Percentiles rank a stretch among this genome's conserved stretches.
Conservation (phyloP, 1,140 invertebrate species). For the Pogonus chalceus region DNA sequence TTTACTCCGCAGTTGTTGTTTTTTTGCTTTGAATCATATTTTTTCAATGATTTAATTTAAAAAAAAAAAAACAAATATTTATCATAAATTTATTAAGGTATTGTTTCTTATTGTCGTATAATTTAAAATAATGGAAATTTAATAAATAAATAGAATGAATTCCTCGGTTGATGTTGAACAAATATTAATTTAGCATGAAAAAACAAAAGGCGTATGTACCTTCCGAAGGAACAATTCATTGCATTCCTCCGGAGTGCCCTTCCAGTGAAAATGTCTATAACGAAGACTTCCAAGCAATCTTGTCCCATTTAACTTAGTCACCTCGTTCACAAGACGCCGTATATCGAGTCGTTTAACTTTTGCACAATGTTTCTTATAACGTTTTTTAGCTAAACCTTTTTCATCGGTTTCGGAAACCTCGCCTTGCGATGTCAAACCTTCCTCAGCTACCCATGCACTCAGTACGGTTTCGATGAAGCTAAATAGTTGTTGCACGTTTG, state of each 20-base stretch:
- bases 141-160: too few relatives aligned
- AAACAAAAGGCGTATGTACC: too few relatives aligned
- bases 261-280: constrained; percentile 62
- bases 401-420: constrained; percentile 53
- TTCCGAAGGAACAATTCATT: constrained; percentile 65
- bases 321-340: constrained; percentile 51
- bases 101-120: too few relatives aligned
- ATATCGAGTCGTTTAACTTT: constrained; percentile 53
- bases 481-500: constrained; percentile 68
- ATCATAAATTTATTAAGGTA: too few relatives aligned
- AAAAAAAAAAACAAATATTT: too few relatives aligned
- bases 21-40: too few relatives aligned
- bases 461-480: constrained; percentile 62
- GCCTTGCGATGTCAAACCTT: constrained; percentile 53
- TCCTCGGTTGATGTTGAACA: too few relatives aligned
- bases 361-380: constrained; percentile 53
- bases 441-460: constrained; percentile 57
- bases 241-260: constrained; percentile 52
- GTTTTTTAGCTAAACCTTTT: constrained; percentile 47
- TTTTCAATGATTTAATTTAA: too few relatives aligned
- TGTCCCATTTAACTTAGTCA: constrained; percentile 49
- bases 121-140: too few relatives aligned
- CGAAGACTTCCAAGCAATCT: constrained; percentile 50
- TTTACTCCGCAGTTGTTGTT: too few relatives aligned
- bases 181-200: too few relatives aligned